Percentiles rank a stretch among this genome's conserved stretches.
These are phyloP conservation scores for Zonotrichia leucophrys DNA, from an alignment of 2,113 vertebrate species.

Conservation along the genomic window DNA sequence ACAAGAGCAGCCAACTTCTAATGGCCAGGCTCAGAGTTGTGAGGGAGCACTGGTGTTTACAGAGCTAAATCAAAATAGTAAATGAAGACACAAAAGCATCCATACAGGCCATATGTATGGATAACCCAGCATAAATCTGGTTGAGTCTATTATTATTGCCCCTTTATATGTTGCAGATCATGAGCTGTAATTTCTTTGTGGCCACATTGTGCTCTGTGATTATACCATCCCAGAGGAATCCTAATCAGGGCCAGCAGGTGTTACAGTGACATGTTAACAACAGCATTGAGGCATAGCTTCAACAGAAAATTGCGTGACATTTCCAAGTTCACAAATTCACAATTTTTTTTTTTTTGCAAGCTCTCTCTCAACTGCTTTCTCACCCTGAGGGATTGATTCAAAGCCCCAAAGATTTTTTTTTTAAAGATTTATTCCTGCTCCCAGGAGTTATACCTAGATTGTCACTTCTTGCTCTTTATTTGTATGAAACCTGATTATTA, in stretches of 20 bases:
- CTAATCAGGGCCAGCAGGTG: constrained; percentile 17
- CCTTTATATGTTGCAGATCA: neutral
- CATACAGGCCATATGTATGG: neutral
- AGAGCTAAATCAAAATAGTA: neutral
- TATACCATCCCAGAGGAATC: neutral
- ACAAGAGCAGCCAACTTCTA: neutral
- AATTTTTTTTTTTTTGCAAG: neutral
- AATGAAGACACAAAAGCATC: neutral
- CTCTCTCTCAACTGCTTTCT: neutral
- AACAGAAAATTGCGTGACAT: neutral
- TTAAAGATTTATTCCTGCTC: neutral
- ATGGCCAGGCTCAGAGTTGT: neutral
- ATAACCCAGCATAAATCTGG: neutral
- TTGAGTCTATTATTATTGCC: constrained; percentile 18
- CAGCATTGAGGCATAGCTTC: neutral
- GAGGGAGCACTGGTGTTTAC: neutral
- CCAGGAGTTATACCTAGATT: neutral
- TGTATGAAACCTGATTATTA: neutral
- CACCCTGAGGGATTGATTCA: neutral
- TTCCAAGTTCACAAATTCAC: neutral
- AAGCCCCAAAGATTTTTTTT: neutral
- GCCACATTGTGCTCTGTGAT: constrained; percentile 13
- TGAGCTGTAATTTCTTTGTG: constrained; percentile 15
- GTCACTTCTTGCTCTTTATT: neutral
- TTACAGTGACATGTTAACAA: neutral